Evolutionary conservation across 2,888 invertebrate genomes (phyloP).

Genomic region (Cantharis rustica): DNA sequence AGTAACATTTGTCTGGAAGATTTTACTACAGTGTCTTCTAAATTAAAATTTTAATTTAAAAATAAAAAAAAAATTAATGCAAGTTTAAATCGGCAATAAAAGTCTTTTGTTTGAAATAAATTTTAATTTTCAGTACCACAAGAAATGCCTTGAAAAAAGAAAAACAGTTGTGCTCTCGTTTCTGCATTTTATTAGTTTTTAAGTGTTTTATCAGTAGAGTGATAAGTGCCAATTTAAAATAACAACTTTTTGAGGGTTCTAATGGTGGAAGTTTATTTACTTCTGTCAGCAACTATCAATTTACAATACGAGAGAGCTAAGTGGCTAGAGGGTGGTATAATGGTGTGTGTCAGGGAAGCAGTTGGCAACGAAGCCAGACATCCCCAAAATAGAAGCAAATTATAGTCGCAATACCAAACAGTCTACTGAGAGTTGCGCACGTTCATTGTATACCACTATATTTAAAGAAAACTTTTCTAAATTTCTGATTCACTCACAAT

Average conservation of each 20-base stretch:
- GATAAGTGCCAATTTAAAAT: constrained; percentile 11
- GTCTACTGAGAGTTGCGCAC: constrained; percentile 39
- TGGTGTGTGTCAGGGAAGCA: constrained; percentile 46
- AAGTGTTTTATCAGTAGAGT: neutral
- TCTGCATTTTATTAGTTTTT: neutral
- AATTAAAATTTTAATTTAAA: too few relatives aligned
- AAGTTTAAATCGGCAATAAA: too few relatives aligned
- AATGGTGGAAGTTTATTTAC: constrained; percentile 36
- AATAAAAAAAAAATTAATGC: too few relatives aligned
- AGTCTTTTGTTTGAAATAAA: too few relatives aligned
- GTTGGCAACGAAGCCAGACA: constrained; percentile 54
- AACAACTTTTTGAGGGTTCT: constrained; percentile 9
- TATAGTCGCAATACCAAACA: constrained; percentile 41
- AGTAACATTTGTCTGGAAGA: too few relatives aligned
- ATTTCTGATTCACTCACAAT: constrained; percentile 37
- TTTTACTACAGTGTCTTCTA: too few relatives aligned
- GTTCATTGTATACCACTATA: constrained; percentile 32
- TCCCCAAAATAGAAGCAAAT: constrained; percentile 52
- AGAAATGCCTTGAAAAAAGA: too few relatives aligned
- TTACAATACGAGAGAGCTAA: constrained; percentile 38
- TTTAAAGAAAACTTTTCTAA: constrained; percentile 33
- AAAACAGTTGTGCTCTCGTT: neutral
- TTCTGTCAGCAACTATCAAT: constrained; percentile 36
- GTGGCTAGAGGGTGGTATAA: constrained; percentile 43
- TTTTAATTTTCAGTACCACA: too few relatives aligned